Percentiles rank a stretch among this genome's conserved stretches.
These are phyloP conservation scores for Martes martes DNA, from an alignment of 2,113 vertebrate species.

Conservation along the genomic window DNA sequence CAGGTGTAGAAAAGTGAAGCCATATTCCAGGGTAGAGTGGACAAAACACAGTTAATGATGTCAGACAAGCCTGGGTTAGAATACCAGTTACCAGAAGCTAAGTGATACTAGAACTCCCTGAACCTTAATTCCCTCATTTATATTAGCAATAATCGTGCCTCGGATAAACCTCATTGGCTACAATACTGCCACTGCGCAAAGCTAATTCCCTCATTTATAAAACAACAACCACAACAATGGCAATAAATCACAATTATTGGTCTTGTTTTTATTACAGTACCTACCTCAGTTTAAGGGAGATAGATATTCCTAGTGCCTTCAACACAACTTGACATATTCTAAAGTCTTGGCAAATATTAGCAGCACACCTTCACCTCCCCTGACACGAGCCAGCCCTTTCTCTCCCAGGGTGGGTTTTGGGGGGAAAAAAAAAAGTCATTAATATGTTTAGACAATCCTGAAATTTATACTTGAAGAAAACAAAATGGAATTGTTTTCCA, in stretches of 20 bases:
- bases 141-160: no score
- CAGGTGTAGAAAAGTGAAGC: neutral
- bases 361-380: neutral
- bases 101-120: neutral
- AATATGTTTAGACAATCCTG: constrained; percentile 6
- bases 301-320: neutral
- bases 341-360: neutral
- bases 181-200: no score
- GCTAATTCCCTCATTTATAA: neutral
- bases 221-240: neutral
- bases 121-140: neutral
- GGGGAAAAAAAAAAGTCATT: neutral
- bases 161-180: no score
- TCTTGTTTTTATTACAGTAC: neutral
- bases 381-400: neutral
- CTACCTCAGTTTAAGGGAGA: neutral
- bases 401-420: neutral
- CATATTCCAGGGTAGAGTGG: neutral
- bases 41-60: neutral
- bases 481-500: constrained; percentile 6
- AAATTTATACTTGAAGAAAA: constrained; percentile 24
- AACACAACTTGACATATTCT: neutral
- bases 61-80: neutral
- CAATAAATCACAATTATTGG: neutral
- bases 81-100: neutral